Base-by-base conservation (phyloP, 2,888 invertebrate genomes). In the Coelogynopora nodosa region DNA sequence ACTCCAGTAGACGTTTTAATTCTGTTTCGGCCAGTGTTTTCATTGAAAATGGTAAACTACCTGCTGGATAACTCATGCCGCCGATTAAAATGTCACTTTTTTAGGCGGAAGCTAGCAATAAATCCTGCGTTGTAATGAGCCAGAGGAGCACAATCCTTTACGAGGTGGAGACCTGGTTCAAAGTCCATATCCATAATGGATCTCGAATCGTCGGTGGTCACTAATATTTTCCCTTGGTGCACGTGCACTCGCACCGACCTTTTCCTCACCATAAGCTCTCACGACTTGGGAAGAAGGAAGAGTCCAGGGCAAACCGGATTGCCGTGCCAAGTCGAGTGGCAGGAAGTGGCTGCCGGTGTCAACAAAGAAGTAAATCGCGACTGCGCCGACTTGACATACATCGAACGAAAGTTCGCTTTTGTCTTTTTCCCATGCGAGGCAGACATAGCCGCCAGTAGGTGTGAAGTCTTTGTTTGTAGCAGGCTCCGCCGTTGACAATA, bases 41-140 rank as follows among this genome's bases (percentile, higher is more conserved):
- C 82, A 82, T 82, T 23, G 82, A 82, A 82, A n/a, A 82, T 0
- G 82, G 27, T 0, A 82, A 27, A 0, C 30, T 30, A 1, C 82
- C 27, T 23, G 82, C 82, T 82, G 82, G 82, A 2, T 82, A 82
- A 0, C 82, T 0, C 82, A 82, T 82, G 27, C 82, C 82, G 0
- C 27, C 2, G 5, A 27, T 10, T 5, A 18, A 49, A 10, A 18
- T 18, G 18, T 49, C 49, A n/a, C 5, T 18, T 49, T 49, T 49
- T 18, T 18, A 49, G 49, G 5, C 49, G 49, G 49, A 49, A 49
- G 18, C 49, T 49, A 49, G 49, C 49, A 10, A n/a, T n/a, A n/a
- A n/a, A n/a, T n/a, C n/a, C n/a, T n/a, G n/a, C n/a, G n/a, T n/a
- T n/a, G n/a, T n/a, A n/a, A n/a, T n/a, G n/a, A n/a, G n/a, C n/a